Percentiles rank a stretch among this genome's conserved stretches.
These are phyloP conservation scores for Ophiodon elongatus DNA, from an alignment of 2,113 vertebrate genomes.

Conservation along the genomic window DNA sequence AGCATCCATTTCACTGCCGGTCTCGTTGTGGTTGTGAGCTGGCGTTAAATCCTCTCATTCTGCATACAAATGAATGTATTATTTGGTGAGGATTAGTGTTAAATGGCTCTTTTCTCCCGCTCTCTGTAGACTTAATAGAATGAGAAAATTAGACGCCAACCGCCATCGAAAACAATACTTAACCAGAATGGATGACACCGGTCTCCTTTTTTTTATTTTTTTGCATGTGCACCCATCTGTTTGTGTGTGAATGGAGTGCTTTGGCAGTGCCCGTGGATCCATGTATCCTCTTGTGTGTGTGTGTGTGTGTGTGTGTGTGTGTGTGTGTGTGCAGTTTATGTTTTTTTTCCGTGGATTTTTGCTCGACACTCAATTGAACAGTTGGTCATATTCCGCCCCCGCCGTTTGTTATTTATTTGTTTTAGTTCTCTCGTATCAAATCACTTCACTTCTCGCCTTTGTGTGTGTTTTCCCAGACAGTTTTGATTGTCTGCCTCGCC, in stretches of 20 bases:
- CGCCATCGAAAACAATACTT: constrained; percentile 53
- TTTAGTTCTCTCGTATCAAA: not conserved
- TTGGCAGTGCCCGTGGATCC: not conserved
- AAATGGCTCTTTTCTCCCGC: constrained; percentile 65
- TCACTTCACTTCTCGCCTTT: not conserved
- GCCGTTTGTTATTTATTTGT: not conserved
- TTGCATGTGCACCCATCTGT: constrained; percentile 32
- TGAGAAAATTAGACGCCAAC: constrained; percentile 57
- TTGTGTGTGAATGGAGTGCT: not conserved
- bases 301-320: too few relatives aligned
- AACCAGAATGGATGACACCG: constrained; percentile 48
- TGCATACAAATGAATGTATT: constrained; percentile 67
- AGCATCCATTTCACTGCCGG: constrained; percentile 48
- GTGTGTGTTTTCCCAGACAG: not conserved
- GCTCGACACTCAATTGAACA: not conserved
- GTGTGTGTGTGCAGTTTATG: not conserved
- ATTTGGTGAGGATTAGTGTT: constrained; percentile 73
- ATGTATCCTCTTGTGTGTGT: not conserved
- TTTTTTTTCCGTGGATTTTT: not conserved
- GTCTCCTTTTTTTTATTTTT: constrained; percentile 26
- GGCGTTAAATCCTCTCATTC: constrained; percentile 73
- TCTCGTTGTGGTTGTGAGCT: constrained; percentile 68
- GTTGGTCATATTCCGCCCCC: not conserved
- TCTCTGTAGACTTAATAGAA: constrained; percentile 66
- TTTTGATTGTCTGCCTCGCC: not conserved